Conservation (phyloP, 53 echinoderm and acorn worm genomes). For the Pentamera pediparva region DNA sequence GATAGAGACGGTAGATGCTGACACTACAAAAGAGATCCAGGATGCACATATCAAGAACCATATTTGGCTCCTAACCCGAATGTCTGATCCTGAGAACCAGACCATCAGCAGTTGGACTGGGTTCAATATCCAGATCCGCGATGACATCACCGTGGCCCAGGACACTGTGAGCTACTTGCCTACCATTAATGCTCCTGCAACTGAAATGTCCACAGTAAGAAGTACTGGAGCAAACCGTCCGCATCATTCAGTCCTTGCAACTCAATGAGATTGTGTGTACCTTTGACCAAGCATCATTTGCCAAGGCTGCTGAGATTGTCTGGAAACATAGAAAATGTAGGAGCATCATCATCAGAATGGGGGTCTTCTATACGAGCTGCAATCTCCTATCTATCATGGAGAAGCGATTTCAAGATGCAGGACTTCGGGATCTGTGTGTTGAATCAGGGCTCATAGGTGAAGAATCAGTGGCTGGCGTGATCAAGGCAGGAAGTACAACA, state of each 20-base stretch:
- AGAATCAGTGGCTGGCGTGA: too few relatives aligned
- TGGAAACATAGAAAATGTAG: constrained; percentile 41
- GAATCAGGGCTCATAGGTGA: too few relatives aligned
- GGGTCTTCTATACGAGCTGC: constrained; percentile 47
- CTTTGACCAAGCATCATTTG: constrained; percentile 52
- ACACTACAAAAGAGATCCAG: too few relatives aligned
- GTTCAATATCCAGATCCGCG: constrained; percentile 37
- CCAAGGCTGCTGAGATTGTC: constrained; percentile 36
- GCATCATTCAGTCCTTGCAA: constrained; percentile 19
- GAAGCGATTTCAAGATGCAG: too few relatives aligned
- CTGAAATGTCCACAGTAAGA: constrained; percentile 46
- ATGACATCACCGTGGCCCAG: constrained; percentile 15
- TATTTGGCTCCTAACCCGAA: constrained; percentile 29
- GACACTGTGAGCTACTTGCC: constrained; percentile 49
- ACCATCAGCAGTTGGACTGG: constrained; percentile 42
- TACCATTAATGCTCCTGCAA: constrained; percentile 52
- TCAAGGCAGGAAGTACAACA: too few relatives aligned
- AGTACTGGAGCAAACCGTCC: constrained; percentile 29
- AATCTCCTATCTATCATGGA: constrained; percentile 5
- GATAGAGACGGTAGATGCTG: too few relatives aligned
- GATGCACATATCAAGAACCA: too few relatives aligned
- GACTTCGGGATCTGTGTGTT: too few relatives aligned
- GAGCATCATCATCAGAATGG: constrained; percentile 41
- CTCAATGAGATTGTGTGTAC: constrained; percentile 20
- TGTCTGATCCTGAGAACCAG: constrained; percentile 13